phyloP scores from a whole-genome alignment of 2,888 invertebrate genomes.

The Lithosia quadra region DNA sequence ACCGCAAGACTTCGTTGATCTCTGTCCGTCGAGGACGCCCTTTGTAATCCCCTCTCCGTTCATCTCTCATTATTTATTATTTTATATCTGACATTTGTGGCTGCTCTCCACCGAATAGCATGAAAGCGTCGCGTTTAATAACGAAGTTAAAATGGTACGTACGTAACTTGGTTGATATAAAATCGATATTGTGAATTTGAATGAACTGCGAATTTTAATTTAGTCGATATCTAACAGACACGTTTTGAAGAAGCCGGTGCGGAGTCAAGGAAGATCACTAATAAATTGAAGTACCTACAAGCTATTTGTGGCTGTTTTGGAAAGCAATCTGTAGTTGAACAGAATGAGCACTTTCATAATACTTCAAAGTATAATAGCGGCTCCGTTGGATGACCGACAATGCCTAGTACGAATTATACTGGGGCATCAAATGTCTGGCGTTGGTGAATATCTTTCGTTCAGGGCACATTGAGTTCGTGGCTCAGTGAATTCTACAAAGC shows the following conservation, averaged over 20 bases:
- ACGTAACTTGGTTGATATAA: constrained; percentile 6
- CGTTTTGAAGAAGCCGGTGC: neutral
- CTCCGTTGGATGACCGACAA: neutral
- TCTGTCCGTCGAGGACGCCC: constrained; percentile 54
- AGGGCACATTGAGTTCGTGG: neutral
- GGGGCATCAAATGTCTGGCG: constrained; percentile 9
- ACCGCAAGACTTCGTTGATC: constrained; percentile 58
- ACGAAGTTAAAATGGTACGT: neutral
- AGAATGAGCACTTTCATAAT: no score
- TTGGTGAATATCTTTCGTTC: constrained; percentile 7
- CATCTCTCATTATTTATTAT: constrained; percentile 62
- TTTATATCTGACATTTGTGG: constrained; percentile 57
- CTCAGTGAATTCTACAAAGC: neutral
- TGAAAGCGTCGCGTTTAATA: constrained; percentile 39
- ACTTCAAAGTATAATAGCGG: neutral
- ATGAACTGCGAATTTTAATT: constrained; percentile 12
- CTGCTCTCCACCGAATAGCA: constrained; percentile 37
- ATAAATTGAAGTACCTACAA: neutral
- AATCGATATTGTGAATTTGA: constrained; percentile 30
- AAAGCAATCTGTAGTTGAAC: constrained; percentile 26
- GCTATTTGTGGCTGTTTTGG: neutral
- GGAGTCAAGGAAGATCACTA: neutral
- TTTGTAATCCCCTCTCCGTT: constrained; percentile 49
- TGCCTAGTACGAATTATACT: neutral
- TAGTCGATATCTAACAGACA: neutral